Evolutionary conservation across 2,888 invertebrate species (phyloP).

Genomic region (Drosophila fungiperda): DNA sequence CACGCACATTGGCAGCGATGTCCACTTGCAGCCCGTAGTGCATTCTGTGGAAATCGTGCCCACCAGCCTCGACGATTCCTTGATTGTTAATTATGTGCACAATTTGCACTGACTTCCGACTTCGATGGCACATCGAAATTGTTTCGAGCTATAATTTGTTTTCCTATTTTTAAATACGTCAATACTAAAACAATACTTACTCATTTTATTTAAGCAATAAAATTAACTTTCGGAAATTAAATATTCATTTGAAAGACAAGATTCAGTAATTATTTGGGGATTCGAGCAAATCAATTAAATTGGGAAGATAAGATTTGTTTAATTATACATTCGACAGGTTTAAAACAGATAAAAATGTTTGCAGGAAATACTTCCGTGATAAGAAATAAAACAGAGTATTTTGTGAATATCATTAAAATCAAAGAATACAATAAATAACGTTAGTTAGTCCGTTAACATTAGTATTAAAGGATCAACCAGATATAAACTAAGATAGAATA

Average conservation of each 20-base stretch:
- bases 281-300: not conserved
- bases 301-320: not conserved
- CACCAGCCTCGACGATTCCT: conserved; percentile 73
- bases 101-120: conserved; percentile 57
- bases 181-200: conserved; percentile 6
- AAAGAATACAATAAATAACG: not conserved
- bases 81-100: conserved; percentile 79
- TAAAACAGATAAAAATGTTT: not conserved
- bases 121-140: not conserved
- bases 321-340: not conserved
- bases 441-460: not conserved
- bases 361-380: not conserved
- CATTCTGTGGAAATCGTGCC: conserved; percentile 83
- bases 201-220: not conserved
- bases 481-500: not conserved
- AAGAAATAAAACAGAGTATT: not conserved
- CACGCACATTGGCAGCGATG: conserved; percentile 78
- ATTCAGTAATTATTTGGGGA: not conserved
- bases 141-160: conserved; percentile 44
- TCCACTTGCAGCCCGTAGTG: conserved; percentile 80
- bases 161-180: conserved; percentile 34
- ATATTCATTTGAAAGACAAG: not conserved
- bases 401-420: not conserved
- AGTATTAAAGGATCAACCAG: not conserved
- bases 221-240: not conserved